phyloP scores from a whole-genome alignment of 2,113 vertebrate genomes.

The Ornithorhynchus anatinus region DNA sequence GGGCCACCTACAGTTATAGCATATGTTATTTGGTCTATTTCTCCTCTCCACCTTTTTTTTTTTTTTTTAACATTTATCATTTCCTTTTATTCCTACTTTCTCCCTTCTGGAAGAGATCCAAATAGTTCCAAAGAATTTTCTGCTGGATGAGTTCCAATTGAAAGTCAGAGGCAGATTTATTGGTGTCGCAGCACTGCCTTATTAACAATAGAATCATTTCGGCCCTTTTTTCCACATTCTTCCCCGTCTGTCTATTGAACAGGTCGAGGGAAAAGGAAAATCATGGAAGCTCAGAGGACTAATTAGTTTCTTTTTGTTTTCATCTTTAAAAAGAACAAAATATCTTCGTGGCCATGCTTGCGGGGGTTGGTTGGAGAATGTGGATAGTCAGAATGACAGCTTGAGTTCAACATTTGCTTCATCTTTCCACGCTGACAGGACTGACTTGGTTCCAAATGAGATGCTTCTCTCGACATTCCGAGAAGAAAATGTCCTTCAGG shows the following conservation, averaged over 20 bases:
- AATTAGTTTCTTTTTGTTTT: too few species aligned
- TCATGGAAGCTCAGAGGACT: too few species aligned
- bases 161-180: constrained; percentile 20
- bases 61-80: neutral
- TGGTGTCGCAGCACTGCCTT: constrained; percentile 3
- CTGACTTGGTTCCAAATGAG: neutral
- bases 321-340: neutral
- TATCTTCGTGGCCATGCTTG: neutral
- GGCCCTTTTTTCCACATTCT: constrained; percentile 5
- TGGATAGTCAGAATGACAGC: neutral
- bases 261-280: too few species aligned
- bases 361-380: neutral
- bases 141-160: neutral
- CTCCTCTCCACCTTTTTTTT: neutral
- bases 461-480: neutral
- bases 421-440: too few species aligned
- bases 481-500: neutral
- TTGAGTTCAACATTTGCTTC: neutral
- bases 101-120: neutral
- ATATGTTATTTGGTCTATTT: neutral
- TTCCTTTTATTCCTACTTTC: neutral
- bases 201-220: neutral
- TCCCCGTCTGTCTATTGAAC: neutral
- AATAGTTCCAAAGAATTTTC: constrained; percentile 9
- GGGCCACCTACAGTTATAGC: neutral